Conservation (phyloP, 1,140 invertebrate species). For the Drosophila lini region DNA sequence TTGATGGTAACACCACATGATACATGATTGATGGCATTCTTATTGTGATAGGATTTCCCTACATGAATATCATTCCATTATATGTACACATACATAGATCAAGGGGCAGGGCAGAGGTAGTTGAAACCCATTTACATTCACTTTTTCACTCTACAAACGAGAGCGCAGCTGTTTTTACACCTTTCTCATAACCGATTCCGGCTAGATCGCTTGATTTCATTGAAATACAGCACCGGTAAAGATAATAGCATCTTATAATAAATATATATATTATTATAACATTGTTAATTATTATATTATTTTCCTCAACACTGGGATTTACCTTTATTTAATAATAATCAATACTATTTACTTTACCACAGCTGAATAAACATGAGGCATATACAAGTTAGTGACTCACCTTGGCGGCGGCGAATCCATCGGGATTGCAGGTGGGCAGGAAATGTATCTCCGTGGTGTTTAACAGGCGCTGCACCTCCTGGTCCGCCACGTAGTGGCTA, state of each 20-base stretch:
- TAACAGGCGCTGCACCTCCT: conserved; percentile 89
- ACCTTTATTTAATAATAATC: neutral
- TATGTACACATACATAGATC: neutral
- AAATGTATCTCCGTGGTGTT: conserved; percentile 94
- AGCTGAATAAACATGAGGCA: neutral
- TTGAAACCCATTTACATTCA: conserved; percentile 26
- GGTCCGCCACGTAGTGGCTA: conserved; percentile 88
- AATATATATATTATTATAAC: neutral
- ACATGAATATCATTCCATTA: neutral
- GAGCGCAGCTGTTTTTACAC: conserved; percentile 25
- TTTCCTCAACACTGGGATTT: no score
- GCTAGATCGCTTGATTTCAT: neutral
- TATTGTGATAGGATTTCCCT: neutral
- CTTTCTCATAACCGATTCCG: neutral
- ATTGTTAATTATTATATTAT: neutral
- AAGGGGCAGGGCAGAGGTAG: neutral
- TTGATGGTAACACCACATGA: neutral
- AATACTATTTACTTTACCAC: neutral
- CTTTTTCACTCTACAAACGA: conserved; percentile 5
- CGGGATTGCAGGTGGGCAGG: conserved; percentile 96
- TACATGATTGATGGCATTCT: neutral
- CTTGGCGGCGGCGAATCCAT: conserved; percentile 93
- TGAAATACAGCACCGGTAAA: neutral
- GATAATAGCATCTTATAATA: neutral
- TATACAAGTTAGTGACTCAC: conserved; percentile 85